Evolutionary conservation across 1,140 invertebrate genomes (phyloP).

Genomic region (Rhysida immarginata): DNA sequence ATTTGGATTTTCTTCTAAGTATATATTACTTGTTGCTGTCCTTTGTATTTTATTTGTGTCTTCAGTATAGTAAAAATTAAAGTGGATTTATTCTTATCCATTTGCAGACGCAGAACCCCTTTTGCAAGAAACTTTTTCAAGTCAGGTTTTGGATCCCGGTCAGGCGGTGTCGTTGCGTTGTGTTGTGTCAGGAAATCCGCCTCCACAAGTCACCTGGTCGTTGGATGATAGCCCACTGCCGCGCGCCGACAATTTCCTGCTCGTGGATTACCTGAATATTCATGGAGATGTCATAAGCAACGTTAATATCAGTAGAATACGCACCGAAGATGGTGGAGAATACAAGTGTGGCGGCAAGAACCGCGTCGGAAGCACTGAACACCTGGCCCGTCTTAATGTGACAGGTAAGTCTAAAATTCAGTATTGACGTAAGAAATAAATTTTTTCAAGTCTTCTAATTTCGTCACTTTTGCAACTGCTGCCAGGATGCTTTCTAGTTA

Average conservation of each 20-base stretch:
- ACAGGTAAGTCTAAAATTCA: conserved; percentile 41
- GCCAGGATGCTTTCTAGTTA: no score
- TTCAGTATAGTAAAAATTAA: no score
- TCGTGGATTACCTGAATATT: conserved; percentile 5
- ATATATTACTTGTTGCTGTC: no score
- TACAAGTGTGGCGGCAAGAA: conserved; percentile 59
- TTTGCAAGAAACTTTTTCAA: conserved; percentile 65
- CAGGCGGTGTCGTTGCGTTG: conserved; percentile 43
- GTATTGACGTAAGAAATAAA: no score
- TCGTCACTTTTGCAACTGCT: no score
- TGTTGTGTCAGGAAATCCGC: conserved; percentile 44
- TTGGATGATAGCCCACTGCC: conserved; percentile 43
- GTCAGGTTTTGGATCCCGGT: conserved; percentile 60
- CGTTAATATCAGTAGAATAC: conserved; percentile 43
- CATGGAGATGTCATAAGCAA: conserved; percentile 37
- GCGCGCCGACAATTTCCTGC: conserved; percentile 27
- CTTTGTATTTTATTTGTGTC: no score
- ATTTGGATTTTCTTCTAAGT: no score
- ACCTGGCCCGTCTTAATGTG: conserved; percentile 46
- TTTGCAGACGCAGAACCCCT: conserved; percentile 56
- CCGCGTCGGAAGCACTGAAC: conserved; percentile 42
- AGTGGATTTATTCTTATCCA: not conserved
- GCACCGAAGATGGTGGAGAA: conserved; percentile 42
- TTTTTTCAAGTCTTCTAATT: no score
- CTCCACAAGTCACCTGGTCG: conserved; percentile 51